Base-by-base conservation (phyloP, 2,113 vertebrate genomes). In the Grammatotria lemairii region DNA sequence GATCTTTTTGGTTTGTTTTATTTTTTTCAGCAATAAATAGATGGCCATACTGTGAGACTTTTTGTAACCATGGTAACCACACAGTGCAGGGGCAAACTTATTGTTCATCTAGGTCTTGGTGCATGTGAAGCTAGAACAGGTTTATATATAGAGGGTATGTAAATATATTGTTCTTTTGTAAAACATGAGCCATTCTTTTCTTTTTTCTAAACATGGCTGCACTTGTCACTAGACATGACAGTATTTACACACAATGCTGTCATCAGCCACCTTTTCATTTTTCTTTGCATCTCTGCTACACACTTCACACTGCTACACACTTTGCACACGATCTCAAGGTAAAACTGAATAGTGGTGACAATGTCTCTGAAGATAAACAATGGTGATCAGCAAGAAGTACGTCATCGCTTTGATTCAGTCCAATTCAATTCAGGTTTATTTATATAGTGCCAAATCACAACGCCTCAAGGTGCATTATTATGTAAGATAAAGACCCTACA, bases 61-160 rank as follows among this genome's bases (percentile, higher is more conserved):
- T 88, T 57, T 57, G 93, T 96, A 95, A 88, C 96, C 89, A 87
- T 93, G 94, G 95, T 81, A 92, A 96, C 96, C 89, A 63, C 87
- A 86, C 86, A 31, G 89, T 68, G 80, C 82, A 91, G 82, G 91
- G 87, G 88, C 81, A 92, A 94, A 90, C 86, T 31, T 89, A 57
- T 94, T 85, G 80, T 58, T 92, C 90, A 68, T 84, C 85, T 35
- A 21, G 84, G 65, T 75, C 85, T 83, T 51, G 6, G 38, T 84
- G 40, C 57, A 91, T 92, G 80, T 88, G 87, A 90, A 49, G 35
- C 38, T 78, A 21, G 42, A 55, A 81, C 19, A 33, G 54, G 17
- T 87, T 88, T 86, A 33, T 85, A 49, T 78, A 75, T 3, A 42
- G 35, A 73, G 38, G 17, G 54, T 68, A 51, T 58, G 21, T 79